Base-by-base conservation (phyloP, 2,113 vertebrate genomes). In the Rallus limicola region DNA sequence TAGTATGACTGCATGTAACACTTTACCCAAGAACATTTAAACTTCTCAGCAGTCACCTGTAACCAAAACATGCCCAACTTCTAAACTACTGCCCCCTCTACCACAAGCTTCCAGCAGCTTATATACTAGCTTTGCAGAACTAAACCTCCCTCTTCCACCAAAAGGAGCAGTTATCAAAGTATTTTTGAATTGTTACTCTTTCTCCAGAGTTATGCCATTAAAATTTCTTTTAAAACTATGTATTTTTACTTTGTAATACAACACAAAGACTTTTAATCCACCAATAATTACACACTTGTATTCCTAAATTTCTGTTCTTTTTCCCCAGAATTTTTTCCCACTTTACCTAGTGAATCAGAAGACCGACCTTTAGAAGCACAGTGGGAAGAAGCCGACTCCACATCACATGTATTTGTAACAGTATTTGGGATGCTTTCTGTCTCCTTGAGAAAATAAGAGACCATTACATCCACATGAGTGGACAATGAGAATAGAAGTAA, bases 361-460 rank as follows among this genome's bases (percentile, higher is more conserved):
- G 76, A n/a, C 36, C 80, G 46, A 71, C 14, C 62, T 82, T 87
- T 24, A 50, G 79, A 94, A 83, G 56, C 26, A 34, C 23, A 91
- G 40, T 7, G 78, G 72, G 50, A 80, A 70, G 76, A 46, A 24
- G 81, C 7, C 0, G 6, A 50, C 53, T 79, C 86, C 44, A 33
- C 38, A 69, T 65, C 38, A 69, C 52, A 83, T 16, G 5, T 12
- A 55, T 63, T 69, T 74, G 60, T 40, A 31, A 42, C 0, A 48
- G 52, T 4, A 63, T 68, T 92, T 38, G 69, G 71, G 65, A 64
- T 59, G 82, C 26, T 92, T 81, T 97, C 97, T 59, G 76, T 56
- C 38, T 97, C 97, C 97, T 97, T 90, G 6, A 95, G 78, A 86
- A 97, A 92, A 86, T 6, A 88, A 94, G 13, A 95, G 8, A 69